Percentiles rank a stretch among this genome's conserved stretches.
Conservation (phyloP, 2,888 invertebrate genomes). For the Tortricodes alternella region DNA sequence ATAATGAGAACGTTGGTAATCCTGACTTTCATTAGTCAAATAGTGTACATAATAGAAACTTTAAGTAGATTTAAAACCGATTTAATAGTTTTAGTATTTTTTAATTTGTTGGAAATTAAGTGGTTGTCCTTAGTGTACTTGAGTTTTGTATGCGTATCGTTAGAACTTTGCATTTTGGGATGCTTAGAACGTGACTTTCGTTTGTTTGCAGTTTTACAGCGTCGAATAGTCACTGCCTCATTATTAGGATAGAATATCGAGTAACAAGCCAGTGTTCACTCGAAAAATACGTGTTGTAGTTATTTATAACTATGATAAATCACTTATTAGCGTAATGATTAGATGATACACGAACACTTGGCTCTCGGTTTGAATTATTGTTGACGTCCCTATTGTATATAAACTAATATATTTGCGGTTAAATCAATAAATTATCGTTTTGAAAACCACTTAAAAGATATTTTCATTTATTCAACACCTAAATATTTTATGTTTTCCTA, state of each 20-base stretch:
- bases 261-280: constrained; percentile 43
- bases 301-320: constrained; percentile 39
- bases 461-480: constrained; percentile 31
- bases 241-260: constrained; percentile 39
- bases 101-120: constrained; percentile 64
- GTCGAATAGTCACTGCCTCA: constrained; percentile 38
- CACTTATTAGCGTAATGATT: constrained; percentile 48
- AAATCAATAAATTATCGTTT: constrained; percentile 82
- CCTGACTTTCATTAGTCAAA: constrained; percentile 62
- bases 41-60: constrained; percentile 72
- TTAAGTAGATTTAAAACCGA: constrained; percentile 62
- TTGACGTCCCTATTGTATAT: constrained; percentile 78
- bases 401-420: constrained; percentile 81
- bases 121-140: constrained; percentile 61
- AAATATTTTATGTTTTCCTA: background rate
- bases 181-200: constrained; percentile 51
- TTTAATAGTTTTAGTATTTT: constrained; percentile 70
- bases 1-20: constrained; percentile 76
- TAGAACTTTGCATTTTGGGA: constrained; percentile 62
- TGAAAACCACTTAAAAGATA: constrained; percentile 53
- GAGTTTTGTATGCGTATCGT: constrained; percentile 63
- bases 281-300: constrained; percentile 37
- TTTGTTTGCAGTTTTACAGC: constrained; percentile 44
- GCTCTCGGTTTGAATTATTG: constrained; percentile 75
- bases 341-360: constrained; percentile 52